These are phyloP conservation scores for Furnarius figulus DNA, from an alignment of 2,113 vertebrate species.

Conservation along the genomic window DNA sequence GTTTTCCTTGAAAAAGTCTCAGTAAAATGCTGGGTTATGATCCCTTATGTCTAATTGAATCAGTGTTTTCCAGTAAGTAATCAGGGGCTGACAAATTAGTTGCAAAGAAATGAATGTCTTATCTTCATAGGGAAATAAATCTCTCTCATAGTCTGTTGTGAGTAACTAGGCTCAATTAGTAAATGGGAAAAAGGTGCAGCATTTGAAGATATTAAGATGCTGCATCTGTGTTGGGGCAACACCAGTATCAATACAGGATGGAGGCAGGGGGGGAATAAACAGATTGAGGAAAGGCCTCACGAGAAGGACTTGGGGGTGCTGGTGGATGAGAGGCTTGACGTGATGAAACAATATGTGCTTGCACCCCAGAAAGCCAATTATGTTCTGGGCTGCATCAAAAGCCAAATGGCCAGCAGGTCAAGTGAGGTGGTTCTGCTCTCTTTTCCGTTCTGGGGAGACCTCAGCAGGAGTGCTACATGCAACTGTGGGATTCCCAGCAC, in stretches of 20 bases:
- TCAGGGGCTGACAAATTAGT: neutral
- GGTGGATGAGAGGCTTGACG: neutral
- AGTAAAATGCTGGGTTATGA: neutral
- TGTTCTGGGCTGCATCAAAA: neutral
- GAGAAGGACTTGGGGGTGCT: neutral
- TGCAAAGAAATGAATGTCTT: neutral
- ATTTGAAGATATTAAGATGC: neutral
- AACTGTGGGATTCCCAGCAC: neutral
- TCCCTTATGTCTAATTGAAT: neutral
- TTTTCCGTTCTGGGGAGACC: neutral
- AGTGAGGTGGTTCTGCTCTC: neutral
- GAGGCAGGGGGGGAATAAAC: too few relatives aligned
- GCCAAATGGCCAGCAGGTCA: neutral
- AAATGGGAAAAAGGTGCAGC: neutral
- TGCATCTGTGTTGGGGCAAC: neutral
- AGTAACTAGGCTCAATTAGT: neutral
- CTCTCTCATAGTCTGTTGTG: neutral
- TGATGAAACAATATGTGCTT: neutral
- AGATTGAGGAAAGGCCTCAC: accelerated
- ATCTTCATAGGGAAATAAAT: neutral
- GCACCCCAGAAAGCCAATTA: neutral
- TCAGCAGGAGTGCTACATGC: neutral
- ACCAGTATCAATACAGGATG: accelerated
- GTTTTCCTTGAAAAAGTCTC: neutral
- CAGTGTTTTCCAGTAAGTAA: neutral